Percentiles rank a stretch among this genome's conserved stretches.
Evolutionary conservation across 2,113 vertebrate genomes (phyloP).

Genomic region (Rallus limicola): DNA sequence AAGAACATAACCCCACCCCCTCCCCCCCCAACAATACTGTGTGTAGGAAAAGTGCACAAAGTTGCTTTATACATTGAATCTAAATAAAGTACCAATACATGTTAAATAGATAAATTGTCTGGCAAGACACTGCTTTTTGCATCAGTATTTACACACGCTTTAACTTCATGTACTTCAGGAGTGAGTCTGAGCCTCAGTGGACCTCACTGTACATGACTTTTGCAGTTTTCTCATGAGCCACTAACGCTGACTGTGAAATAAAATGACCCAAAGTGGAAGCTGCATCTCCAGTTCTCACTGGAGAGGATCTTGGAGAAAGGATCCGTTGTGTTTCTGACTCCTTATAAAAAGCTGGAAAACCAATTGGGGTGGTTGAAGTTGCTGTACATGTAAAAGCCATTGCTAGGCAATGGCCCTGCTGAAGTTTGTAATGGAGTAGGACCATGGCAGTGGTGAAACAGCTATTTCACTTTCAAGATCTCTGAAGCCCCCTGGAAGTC

Average conservation of each 20-base stretch:
- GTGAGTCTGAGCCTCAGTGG: background rate
- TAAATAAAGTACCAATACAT: constrained; percentile 72
- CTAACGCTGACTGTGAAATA: background rate
- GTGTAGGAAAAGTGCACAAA: constrained; percentile 86
- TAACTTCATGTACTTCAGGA: background rate
- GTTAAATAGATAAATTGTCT: constrained; percentile 67
- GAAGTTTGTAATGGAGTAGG: background rate
- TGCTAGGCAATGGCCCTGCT: background rate
- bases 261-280: background rate
- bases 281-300: rapidly evolving
- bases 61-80: constrained; percentile 73
- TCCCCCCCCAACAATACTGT: constrained; percentile 47
- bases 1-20: constrained; percentile 36
- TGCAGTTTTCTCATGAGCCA: background rate
- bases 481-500: background rate
- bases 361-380: background rate
- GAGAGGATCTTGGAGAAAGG: background rate
- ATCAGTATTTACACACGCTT: constrained; percentile 26
- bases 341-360: background rate
- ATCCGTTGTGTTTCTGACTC: background rate
- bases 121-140: background rate
- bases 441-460: background rate
- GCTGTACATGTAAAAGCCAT: background rate
- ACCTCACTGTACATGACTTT: background rate
- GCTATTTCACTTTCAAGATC: background rate